Base-by-base conservation (phyloP, 2,888 invertebrate genomes). In the Amblyjoppa fuscipennis region DNA sequence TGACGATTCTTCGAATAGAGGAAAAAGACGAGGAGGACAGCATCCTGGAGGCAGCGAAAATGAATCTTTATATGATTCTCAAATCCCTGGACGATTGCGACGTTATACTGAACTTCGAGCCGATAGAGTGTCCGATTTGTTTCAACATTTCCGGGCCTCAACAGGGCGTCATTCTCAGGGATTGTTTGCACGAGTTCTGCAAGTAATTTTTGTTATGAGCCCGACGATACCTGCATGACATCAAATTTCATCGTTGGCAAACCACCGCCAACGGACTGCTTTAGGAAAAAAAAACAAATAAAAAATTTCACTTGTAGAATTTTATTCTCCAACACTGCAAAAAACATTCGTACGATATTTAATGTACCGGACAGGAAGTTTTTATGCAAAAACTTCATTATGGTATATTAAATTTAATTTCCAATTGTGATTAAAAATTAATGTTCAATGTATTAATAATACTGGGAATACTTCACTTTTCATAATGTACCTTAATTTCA, bases 151-250 rank as follows among this genome's bases (percentile, higher is more conserved):
- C 97, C 88, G 94, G 94, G 5, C 93, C 95, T 0, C 95, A 96
- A 2, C 96, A 96, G 75, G 98, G 98, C 0, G 96, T 97, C 5
- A 96, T 97, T 9, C 94, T 98, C 28, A 95, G 98, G 71, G 98
- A 98, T 91, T 98, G 98, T 94, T 96, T 98, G 61, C 98, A 98
- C 94, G 95, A 96, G 85, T 98, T 98, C 94, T 98, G 98, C 95
- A 96, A 96, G 96, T 93, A 86, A 81, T 80, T 83, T 93, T 88
- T 20, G 20, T 94, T 53, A 89, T 76, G 61, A 84, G 4, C 13
- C 31, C 56, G 53, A 28, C 71, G 82, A 80, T 79, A 38, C 80
- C 61, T 59, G 4, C 0, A 28, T 0, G 25, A 9, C 3, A 28
- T 28, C 9, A 6, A 3, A 28, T 25, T 7, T 34, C 34, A 6